Evolutionary conservation across 2,797 vertebrate genomes (phyloP).

Genomic region (Neosalanx taihuensis): DNA sequence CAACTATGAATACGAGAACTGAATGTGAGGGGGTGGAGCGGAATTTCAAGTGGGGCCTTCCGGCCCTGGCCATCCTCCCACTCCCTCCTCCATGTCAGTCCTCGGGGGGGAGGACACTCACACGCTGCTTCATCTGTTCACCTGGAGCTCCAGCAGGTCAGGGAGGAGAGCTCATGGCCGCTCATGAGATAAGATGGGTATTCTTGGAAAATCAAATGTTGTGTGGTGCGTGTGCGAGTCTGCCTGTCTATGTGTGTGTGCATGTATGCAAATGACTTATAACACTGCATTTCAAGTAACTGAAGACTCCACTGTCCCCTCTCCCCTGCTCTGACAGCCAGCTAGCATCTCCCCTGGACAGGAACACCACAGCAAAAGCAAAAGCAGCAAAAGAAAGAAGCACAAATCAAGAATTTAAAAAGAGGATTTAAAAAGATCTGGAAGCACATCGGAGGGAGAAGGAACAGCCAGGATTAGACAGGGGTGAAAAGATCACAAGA

Average conservation of each 20-base stretch:
- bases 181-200: too few species aligned
- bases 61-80: neutral
- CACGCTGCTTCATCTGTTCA: neutral
- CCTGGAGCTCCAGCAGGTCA: neutral
- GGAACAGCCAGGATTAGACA: conserved; percentile 14
- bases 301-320: too few species aligned
- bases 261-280: neutral
- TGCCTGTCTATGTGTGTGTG: neutral
- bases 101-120: neutral
- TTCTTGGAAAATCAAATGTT: too few species aligned
- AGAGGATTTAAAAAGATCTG: neutral
- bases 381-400: neutral
- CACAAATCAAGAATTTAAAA: neutral
- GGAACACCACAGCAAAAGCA: neutral
- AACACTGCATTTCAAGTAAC: too few species aligned
- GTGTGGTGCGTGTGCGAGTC: too few species aligned
- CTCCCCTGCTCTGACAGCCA: too few species aligned
- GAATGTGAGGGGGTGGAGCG: neutral
- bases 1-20: neutral
- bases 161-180: neutral
- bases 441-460: conserved; percentile 17
- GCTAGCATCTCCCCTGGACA: too few species aligned
- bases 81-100: neutral
- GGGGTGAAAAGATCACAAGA: conserved; percentile 6
- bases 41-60: neutral